phyloP scores from a whole-genome alignment of 2,113 vertebrate species.

The Paradisaea rubra region DNA sequence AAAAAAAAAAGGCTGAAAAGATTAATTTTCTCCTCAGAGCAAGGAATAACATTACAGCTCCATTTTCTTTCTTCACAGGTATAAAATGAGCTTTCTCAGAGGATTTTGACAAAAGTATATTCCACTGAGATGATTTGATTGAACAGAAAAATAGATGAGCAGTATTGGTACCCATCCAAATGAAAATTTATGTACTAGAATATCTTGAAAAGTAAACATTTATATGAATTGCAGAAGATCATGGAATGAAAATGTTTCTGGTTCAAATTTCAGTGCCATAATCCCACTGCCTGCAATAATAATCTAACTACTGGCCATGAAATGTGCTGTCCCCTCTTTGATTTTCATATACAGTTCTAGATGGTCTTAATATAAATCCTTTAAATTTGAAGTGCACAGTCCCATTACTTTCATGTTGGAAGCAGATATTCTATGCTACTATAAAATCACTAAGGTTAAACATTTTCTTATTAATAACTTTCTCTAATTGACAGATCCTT shows the following conservation, averaged over 20 bases:
- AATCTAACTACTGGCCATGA: background rate
- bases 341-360: background rate
- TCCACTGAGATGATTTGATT: background rate
- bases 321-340: background rate
- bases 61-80: background rate
- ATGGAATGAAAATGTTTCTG: background rate
- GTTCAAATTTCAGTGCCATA: background rate
- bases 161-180: background rate
- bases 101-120: background rate
- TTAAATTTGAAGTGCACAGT: background rate
- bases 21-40: background rate
- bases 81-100: background rate
- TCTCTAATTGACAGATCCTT: background rate
- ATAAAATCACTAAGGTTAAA: background rate
- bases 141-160: background rate
- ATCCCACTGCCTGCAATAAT: background rate
- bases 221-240: background rate
- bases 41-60: background rate
- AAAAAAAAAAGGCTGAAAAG: background rate
- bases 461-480: background rate
- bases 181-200: background rate
- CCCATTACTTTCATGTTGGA: background rate
- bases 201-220: background rate
- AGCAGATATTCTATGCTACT: background rate
- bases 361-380: background rate